Percentiles rank a stretch among this genome's conserved stretches.
Conservation (phyloP, 2,797 vertebrate genomes). For the Molossus molossus region DNA sequence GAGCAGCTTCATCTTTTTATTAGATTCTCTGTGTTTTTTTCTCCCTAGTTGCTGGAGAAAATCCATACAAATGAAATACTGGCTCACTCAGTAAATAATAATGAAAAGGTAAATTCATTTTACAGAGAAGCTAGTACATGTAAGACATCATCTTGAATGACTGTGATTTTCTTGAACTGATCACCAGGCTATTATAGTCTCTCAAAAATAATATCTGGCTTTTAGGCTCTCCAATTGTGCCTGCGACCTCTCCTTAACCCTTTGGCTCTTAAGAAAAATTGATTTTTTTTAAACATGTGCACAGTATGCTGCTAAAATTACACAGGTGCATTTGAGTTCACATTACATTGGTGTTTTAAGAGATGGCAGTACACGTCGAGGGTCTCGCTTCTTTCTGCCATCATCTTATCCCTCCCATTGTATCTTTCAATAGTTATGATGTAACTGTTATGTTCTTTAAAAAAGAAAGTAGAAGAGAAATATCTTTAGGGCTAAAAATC, state of each 20-base stretch:
- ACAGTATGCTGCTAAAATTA: conserved; percentile 36
- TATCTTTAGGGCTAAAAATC: conserved; percentile 47
- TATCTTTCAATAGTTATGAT: not conserved
- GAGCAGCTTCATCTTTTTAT: conserved; percentile 92
- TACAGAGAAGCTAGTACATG: conserved; percentile 92
- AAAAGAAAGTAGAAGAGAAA: conserved; percentile 45
- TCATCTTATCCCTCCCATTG: not conserved
- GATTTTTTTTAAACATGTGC: conserved; percentile 75
- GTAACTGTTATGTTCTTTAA: not conserved
- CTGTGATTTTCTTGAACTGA: conserved; percentile 90
- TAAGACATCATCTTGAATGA: conserved; percentile 94
- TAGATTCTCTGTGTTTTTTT: conserved; percentile 91
- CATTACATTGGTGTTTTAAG: not conserved
- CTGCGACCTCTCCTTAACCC: conserved; percentile 85
- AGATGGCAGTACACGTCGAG: fast-evolving
- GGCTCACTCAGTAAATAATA: conserved; percentile 96
- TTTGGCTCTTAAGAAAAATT: conserved; percentile 86
- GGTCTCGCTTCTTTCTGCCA: not conserved
- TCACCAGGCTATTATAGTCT: conserved; percentile 89
- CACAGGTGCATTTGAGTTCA: not conserved
- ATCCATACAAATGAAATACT: conserved; percentile 97
- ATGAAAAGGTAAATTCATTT: conserved; percentile 96
- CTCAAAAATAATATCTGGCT: conserved; percentile 92
- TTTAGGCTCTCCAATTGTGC: conserved; percentile 83
- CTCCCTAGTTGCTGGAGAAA: conserved; percentile 88